Conservation (phyloP, 2,797 vertebrate genomes). For the Melanotaenia maccullochi region DNA sequence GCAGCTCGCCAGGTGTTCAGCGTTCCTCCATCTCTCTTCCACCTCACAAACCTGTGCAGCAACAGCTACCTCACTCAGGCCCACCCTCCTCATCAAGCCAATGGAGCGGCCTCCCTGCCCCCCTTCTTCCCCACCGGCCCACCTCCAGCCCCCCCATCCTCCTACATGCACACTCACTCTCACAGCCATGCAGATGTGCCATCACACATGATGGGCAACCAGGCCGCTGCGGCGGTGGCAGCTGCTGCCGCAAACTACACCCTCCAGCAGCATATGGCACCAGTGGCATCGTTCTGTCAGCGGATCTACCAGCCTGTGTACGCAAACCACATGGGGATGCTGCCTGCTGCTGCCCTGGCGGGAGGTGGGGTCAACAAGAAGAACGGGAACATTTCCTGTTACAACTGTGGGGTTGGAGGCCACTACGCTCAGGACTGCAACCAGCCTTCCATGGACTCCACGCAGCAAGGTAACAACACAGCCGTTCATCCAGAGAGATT, state of each 20-base stretch:
- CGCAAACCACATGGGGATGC: slow-evolving; percentile 84
- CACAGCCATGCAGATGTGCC: slow-evolving; percentile 80
- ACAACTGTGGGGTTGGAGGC: slow-evolving; percentile 92
- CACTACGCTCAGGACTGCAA: slow-evolving; percentile 96
- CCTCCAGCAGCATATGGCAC: slow-evolving; percentile 92
- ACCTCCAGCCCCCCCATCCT: slow-evolving; percentile 79
- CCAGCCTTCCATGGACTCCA: slow-evolving; percentile 91
- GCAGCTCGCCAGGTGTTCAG: slow-evolving; percentile 90
- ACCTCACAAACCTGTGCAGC: slow-evolving; percentile 89
- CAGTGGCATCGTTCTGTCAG: slow-evolving; percentile 86
- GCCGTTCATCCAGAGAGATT: not conserved
- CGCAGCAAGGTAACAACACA: slow-evolving; percentile 88
- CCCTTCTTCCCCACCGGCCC: slow-evolving; percentile 86
- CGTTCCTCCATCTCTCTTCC: slow-evolving; percentile 87
- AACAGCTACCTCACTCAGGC: slow-evolving; percentile 93
- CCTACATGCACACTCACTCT: slow-evolving; percentile 87
- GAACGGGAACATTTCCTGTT: slow-evolving; percentile 91
- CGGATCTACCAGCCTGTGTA: slow-evolving; percentile 88
- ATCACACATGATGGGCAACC: slow-evolving; percentile 87
- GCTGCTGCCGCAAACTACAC: slow-evolving; percentile 82
- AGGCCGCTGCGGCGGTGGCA: slow-evolving; percentile 67
- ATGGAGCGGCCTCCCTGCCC: slow-evolving; percentile 83
- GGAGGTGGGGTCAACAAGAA: slow-evolving; percentile 90
- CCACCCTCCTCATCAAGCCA: slow-evolving; percentile 90
- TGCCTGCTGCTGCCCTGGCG: slow-evolving; percentile 83